Percentiles rank a stretch among this genome's conserved stretches.
phyloP scores from a whole-genome alignment of 2,113 vertebrate genomes.

The Pteropus alecto region DNA sequence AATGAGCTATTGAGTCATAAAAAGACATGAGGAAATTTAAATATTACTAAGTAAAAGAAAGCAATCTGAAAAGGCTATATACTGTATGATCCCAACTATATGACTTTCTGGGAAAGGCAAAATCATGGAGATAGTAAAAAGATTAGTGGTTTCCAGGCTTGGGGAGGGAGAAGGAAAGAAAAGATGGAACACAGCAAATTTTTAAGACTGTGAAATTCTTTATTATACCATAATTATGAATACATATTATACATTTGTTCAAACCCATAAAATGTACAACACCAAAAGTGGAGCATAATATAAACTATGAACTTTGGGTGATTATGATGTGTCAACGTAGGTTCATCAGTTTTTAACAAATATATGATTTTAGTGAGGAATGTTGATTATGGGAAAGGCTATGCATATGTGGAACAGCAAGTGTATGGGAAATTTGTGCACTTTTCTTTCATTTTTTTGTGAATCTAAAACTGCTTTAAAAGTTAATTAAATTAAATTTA shows the following conservation, averaged over 20 bases:
- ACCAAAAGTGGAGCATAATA: not conserved
- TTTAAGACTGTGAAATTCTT: not conserved
- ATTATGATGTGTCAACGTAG: not conserved
- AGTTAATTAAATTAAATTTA: not conserved
- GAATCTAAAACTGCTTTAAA: not conserved
- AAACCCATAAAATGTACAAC: not conserved
- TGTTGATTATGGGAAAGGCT: not conserved
- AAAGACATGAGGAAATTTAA: not conserved
- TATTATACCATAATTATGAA: not conserved
- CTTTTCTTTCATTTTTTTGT: not conserved
- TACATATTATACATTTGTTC: not conserved
- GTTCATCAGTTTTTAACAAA: not conserved
- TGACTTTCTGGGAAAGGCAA: not conserved
- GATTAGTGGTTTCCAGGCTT: not conserved
- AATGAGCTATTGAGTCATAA: not conserved
- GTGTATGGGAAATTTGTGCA: not conserved
- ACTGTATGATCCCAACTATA: too few relatives aligned
- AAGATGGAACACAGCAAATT: not conserved
- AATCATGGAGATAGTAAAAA: not conserved
- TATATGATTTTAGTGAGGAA: not conserved
- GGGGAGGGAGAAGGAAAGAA: not conserved
- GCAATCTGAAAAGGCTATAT: not conserved
- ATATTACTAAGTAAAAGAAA: not conserved
- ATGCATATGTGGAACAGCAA: not conserved
- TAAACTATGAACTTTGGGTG: not conserved